Evolutionary conservation across 2,113 vertebrate genomes (phyloP).

Genomic region (Eulemur macaco): DNA sequence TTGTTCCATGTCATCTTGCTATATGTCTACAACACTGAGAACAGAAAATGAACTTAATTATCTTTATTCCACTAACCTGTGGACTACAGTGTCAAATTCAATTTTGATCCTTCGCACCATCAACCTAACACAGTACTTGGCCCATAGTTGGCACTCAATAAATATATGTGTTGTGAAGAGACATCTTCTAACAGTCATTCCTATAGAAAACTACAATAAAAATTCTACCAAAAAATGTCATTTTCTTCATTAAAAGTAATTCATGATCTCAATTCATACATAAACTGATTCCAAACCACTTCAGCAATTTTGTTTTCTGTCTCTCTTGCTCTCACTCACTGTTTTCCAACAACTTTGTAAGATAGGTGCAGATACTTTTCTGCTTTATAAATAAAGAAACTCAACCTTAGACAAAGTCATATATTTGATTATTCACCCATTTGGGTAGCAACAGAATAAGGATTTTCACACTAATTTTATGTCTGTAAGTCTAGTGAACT

Average conservation of each 20-base stretch:
- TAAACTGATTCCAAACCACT: neutral
- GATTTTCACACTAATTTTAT: neutral
- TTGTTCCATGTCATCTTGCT: neutral
- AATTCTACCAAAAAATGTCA: slow-evolving; percentile 33
- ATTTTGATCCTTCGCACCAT: neutral
- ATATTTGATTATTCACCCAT: neutral
- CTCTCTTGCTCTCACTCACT: neutral
- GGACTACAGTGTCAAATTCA: neutral
- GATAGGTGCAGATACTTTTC: neutral
- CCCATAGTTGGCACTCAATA: neutral
- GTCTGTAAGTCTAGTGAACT: neutral
- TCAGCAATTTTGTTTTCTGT: slow-evolving; percentile 66
- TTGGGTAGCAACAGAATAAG: neutral
- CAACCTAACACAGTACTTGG: neutral
- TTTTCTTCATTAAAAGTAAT: slow-evolving; percentile 74
- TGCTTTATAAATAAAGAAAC: neutral
- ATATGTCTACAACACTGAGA: neutral
- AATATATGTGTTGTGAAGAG: neutral
- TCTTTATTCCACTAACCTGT: neutral
- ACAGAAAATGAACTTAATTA: neutral
- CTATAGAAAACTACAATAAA: neutral
- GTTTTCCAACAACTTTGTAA: neutral
- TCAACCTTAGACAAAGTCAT: neutral
- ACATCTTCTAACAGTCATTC: neutral
- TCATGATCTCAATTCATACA: slow-evolving; percentile 66